A percentile compares a stretch with the other conserved stretches of the same genome.
Conservation (phyloP, 2,113 vertebrate genomes). For the Arenaria interpres region DNA sequence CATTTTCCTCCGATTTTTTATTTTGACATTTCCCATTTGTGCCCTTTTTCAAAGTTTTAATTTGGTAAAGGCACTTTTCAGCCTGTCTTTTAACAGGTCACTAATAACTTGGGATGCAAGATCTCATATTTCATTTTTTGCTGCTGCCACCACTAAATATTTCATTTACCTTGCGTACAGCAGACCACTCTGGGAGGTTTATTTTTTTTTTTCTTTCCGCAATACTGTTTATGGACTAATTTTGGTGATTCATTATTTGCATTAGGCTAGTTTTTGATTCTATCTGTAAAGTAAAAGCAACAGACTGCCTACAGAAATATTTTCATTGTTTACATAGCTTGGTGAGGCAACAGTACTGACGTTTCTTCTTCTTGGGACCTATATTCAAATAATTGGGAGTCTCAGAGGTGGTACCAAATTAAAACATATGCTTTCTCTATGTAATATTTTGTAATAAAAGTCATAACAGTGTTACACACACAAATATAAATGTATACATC, state of each 20-base stretch:
- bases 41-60: slow-evolving; percentile 78
- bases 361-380: neutral
- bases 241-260: slow-evolving; percentile 38
- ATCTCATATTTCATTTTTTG: slow-evolving; percentile 77
- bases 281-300: slow-evolving; percentile 56
- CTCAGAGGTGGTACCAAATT: neutral
- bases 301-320: slow-evolving; percentile 5
- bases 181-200: slow-evolving; percentile 22
- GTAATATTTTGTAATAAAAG: neutral
- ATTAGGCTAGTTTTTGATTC: slow-evolving; percentile 36
- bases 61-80: slow-evolving; percentile 78
- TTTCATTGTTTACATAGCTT: neutral
- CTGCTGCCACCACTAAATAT: slow-evolving; percentile 76
- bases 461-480: neutral
- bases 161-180: slow-evolving; percentile 75
- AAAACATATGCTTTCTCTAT: neutral
- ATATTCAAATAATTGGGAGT: neutral
- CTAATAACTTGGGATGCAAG: slow-evolving; percentile 78
- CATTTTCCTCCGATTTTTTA: slow-evolving; percentile 71
- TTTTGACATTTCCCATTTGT: slow-evolving; percentile 79
- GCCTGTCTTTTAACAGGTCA: slow-evolving; percentile 77
- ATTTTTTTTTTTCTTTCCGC: neutral
- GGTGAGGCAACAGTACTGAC: neutral
- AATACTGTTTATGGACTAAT: slow-evolving; percentile 47
- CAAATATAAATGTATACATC: neutral